These are phyloP conservation scores for Nothoprocta pentlandii DNA, from an alignment of 2,113 vertebrate species.

Conservation along the genomic window DNA sequence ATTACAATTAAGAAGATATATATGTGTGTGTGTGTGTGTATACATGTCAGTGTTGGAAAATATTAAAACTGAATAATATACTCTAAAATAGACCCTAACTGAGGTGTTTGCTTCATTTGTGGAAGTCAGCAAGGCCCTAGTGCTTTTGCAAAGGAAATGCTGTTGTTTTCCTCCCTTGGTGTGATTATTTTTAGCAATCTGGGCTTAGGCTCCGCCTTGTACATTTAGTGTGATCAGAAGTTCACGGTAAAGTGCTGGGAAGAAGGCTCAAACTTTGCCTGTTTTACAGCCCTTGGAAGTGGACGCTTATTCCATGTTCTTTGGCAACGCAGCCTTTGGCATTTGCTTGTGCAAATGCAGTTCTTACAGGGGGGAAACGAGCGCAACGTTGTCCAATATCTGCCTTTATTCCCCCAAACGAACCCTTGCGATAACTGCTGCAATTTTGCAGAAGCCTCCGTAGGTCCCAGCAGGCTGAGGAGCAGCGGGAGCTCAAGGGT, in stretches of 20 bases:
- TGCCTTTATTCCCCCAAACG: background rate
- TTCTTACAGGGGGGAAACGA: background rate
- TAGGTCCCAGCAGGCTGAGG: background rate
- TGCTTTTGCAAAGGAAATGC: background rate
- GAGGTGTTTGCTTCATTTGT: background rate
- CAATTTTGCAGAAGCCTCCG: rapidly evolving
- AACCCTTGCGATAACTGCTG: background rate
- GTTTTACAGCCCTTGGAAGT: background rate
- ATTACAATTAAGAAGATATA: conserved; percentile 1
- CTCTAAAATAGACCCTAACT: background rate
- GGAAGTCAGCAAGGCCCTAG: background rate
- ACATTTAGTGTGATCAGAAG: background rate
- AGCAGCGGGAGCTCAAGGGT: rapidly evolving
- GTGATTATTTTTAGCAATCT: background rate
- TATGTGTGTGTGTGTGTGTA: too few species aligned
- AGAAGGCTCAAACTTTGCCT: background rate
- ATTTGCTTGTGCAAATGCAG: background rate
- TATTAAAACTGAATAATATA: background rate
- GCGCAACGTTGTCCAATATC: background rate
- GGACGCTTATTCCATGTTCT: background rate
- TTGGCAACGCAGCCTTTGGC: background rate
- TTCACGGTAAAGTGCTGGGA: background rate
- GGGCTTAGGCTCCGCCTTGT: background rate
- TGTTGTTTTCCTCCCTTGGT: background rate
- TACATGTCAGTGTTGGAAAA: background rate